Percentiles rank a stretch among this genome's conserved stretches.
Evolutionary conservation across 2,113 vertebrate species (phyloP).

Genomic region (Steatornis caripensis): DNA sequence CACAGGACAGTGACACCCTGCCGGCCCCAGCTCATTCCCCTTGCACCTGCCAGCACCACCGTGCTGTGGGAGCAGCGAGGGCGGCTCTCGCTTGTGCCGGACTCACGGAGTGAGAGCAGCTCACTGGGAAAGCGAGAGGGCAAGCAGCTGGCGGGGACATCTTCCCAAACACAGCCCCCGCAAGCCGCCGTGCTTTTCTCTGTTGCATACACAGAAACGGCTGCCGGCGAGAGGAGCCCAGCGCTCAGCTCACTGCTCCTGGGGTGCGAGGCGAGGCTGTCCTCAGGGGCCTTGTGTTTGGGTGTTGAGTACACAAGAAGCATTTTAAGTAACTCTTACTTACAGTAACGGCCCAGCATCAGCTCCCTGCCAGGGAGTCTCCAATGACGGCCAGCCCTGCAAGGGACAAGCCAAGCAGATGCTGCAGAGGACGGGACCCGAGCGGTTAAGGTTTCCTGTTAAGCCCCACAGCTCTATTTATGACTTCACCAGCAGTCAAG

Average conservation of each 20-base stretch:
- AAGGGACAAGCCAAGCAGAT: not conserved
- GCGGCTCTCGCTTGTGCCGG: not conserved
- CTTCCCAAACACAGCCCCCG: fast-evolving
- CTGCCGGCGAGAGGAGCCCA: not conserved
- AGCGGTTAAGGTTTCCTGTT: not conserved
- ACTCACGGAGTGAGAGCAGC: not conserved
- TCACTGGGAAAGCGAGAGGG: not conserved
- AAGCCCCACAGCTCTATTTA: not conserved
- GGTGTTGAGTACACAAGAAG: not conserved
- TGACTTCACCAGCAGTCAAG: not conserved
- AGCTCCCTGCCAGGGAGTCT: not conserved
- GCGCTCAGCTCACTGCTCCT: not conserved
- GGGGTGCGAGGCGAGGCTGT: not conserved
- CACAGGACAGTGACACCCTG: not conserved
- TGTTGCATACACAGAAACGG: not conserved
- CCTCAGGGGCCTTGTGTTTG: not conserved
- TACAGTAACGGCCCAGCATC: not conserved
- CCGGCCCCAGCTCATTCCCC: not conserved
- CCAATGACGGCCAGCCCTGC: not conserved
- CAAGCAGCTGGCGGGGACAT: fast-evolving
- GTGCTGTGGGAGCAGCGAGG: not conserved
- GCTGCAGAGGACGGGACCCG: not conserved
- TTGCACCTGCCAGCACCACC: not conserved
- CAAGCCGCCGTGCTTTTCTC: not conserved
- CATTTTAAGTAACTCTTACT: not conserved